Evolutionary conservation across 2,113 vertebrate species (phyloP).

Genomic region (Odobenus rosmarus): DNA sequence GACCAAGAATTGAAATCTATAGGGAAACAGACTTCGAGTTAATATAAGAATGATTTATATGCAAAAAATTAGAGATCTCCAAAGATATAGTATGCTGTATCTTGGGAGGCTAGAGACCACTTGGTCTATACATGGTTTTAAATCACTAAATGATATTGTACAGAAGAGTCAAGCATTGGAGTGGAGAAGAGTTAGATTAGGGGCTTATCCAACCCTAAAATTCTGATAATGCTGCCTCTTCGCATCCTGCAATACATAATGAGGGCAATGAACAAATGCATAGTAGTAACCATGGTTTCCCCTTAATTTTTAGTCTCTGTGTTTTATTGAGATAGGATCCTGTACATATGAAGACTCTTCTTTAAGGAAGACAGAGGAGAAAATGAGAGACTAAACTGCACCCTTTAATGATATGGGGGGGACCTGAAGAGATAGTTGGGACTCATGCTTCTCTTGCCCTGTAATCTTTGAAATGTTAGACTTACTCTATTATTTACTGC

Average conservation of each 20-base stretch:
- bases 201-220: background rate
- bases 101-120: background rate
- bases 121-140: background rate
- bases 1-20: background rate
- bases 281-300: background rate
- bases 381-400: slow-evolving; percentile 1
- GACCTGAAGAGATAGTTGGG: background rate
- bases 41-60: background rate
- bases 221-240: background rate
- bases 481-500: slow-evolving; percentile 6
- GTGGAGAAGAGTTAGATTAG: background rate
- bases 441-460: background rate
- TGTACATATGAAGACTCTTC: background rate
- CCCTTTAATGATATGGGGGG: background rate
- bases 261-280: background rate
- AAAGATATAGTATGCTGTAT: background rate
- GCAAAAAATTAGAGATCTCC: background rate
- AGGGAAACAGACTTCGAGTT: background rate
- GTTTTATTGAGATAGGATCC: background rate
- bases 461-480: slow-evolving; percentile 37
- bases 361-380: slow-evolving; percentile 43
- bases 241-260: background rate
- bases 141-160: background rate
- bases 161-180: background rate
- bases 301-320: background rate